phyloP scores from a whole-genome alignment of 1,140 invertebrate genomes.

The Daktulosphaira vitifoliae region DNA sequence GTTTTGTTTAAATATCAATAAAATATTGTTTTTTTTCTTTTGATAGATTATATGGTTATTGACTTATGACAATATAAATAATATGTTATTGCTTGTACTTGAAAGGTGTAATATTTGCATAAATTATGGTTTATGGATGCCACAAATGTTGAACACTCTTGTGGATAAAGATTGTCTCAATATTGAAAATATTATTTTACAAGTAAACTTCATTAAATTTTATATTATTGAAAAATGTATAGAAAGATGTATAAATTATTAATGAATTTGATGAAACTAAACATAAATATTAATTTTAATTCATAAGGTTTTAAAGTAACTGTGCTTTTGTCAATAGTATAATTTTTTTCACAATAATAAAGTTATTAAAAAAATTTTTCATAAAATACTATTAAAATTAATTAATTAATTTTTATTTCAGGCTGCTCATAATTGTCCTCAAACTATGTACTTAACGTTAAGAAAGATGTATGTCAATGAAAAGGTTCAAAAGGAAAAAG shows the following conservation, averaged over 20 bases:
- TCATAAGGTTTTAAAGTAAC: too few relatives aligned
- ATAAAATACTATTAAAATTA: too few relatives aligned
- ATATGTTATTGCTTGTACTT: background rate
- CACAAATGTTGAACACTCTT: conserved; percentile 1
- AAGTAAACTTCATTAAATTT: background rate
- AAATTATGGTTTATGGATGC: conserved; percentile 10
- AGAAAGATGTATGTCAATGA: conserved; percentile 16
- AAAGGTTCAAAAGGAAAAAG: background rate
- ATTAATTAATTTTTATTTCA: background rate
- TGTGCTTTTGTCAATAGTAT: too few relatives aligned
- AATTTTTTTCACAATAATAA: too few relatives aligned
- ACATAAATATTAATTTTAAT: too few relatives aligned
- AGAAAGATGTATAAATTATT: background rate
- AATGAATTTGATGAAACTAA: background rate
- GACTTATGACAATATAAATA: background rate
- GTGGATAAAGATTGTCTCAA: background rate
- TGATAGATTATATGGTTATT: conserved; percentile 18
- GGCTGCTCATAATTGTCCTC: conserved; percentile 4
- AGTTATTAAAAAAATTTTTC: too few relatives aligned
- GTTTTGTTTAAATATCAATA: too few relatives aligned
- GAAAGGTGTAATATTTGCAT: background rate
- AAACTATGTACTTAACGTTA: conserved; percentile 7
- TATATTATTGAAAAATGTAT: background rate
- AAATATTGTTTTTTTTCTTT: background rate
- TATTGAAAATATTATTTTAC: background rate